Evolutionary conservation across 2,797 vertebrate genomes (phyloP), one percentile per base, ranked within the genome.

Genomic region (Molossus alvarezi): DNA sequence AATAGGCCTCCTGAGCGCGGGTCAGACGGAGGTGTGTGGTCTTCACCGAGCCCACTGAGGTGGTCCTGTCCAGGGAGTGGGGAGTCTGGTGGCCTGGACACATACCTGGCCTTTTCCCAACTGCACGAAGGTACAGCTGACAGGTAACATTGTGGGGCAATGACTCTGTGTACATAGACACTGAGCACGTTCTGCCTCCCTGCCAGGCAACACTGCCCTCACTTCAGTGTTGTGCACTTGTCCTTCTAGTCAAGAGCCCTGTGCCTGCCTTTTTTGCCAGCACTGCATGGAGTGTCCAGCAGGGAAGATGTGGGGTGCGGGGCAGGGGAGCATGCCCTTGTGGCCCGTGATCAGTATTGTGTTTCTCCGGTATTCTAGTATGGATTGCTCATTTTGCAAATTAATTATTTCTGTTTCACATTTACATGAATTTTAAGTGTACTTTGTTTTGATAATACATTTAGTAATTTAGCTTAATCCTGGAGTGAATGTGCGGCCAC

Each of bases 311-410:
- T 45, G 41, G 6, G 41, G 6, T 6, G 41, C 41, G 29, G 64
- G n/a, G 29, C 64, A 17, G n/a, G 64, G 14, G 64, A 64, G 17
- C 3, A 3, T 67, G 29, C 29, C 62, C 62, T 18, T 37, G n/a
- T 20, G 11, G 20, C 27, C 53, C 4, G 3, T 5, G 41, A 45
- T 10, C 14, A 1, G 1, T 48, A 2, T 9, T 41, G 0, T 15
- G 5, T 67, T 60, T 64, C 81, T 23, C 20, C 1, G 6, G 0
- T 20, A 4, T 64, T 89, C 55, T 37, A 10, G 51, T 29, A 15
- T 4, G 7, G 0, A 25, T 71, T 79, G 25, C 29, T 95, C 25
- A 9, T 8, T n/a, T 67, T 85, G 45, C 33, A 53, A 9, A 10
- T 81, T n/a, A 60, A 13, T 21, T 57, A 0, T 58, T 83, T 27